Percentiles rank a stretch among this genome's conserved stretches.
Conservation (phyloP, 2,113 vertebrate species). For the Chunga burmeisteri region DNA sequence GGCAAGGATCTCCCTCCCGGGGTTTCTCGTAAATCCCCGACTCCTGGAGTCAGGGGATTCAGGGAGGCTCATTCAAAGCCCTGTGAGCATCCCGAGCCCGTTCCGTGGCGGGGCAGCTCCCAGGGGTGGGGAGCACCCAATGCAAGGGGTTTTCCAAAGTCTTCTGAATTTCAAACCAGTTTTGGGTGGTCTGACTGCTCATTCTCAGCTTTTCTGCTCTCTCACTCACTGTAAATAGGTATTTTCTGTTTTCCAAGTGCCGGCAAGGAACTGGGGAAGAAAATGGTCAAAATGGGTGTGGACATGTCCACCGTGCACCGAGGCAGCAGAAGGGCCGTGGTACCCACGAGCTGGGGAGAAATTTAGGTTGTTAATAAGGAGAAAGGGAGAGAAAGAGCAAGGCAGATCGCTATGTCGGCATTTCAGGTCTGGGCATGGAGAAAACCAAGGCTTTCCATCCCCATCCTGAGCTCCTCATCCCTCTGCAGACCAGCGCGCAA, state of each 20-base stretch:
- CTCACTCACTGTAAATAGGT: neutral
- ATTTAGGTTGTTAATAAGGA: neutral
- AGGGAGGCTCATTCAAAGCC: neutral
- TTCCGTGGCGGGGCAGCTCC: neutral
- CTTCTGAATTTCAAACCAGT: neutral
- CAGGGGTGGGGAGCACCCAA: neutral
- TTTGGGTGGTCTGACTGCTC: neutral
- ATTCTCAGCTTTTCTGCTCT: neutral
- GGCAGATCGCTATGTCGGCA: rapidly evolving
- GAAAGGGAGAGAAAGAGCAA: neutral
- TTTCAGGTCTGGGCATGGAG: neutral
- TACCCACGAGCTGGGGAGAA: rapidly evolving
- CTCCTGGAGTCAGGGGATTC: neutral
- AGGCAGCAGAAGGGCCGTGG: rapidly evolving
- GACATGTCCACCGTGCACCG: rapidly evolving
- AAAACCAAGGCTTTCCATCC: neutral
- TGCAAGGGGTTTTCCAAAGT: neutral
- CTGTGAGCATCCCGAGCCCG: neutral
- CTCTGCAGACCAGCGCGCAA: neutral
- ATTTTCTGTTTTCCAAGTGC: neutral
- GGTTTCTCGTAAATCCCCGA: neutral
- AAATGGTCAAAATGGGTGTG: neutral
- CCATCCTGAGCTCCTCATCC: neutral
- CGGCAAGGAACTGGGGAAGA: neutral
- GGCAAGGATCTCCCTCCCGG: neutral